Evolutionary conservation across 2,113 vertebrate genomes (phyloP).

Genomic region (Axis porcinus): DNA sequence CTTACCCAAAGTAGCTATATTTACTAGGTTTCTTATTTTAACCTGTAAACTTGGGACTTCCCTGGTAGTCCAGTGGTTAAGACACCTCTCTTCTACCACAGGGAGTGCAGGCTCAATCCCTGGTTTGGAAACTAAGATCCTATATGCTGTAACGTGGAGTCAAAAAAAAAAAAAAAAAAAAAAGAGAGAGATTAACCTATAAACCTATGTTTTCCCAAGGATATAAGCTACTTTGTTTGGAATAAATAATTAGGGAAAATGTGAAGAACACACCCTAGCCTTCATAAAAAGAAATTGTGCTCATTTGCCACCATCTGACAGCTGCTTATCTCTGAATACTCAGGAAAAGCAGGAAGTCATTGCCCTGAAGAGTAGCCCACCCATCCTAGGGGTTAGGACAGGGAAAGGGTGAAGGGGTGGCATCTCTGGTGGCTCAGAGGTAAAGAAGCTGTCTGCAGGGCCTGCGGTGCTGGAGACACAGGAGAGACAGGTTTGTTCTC

Average conservation of each 20-base stretch:
- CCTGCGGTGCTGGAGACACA: neutral
- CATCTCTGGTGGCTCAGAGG: neutral
- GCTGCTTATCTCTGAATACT: neutral
- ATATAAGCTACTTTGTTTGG: neutral
- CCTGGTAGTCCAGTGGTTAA: neutral
- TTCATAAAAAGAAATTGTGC: neutral
- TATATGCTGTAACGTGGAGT: neutral
- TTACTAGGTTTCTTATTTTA: neutral
- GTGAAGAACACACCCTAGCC: neutral
- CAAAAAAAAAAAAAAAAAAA: neutral
- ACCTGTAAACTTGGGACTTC: neutral
- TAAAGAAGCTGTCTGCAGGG: neutral
- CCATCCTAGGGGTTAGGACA: neutral
- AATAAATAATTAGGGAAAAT: neutral
- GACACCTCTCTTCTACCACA: rapidly evolving
- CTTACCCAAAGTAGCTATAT: neutral
- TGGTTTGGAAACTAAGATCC: neutral
- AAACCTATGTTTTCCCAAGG: neutral
- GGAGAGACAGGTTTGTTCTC: neutral
- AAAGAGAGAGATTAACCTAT: neutral
- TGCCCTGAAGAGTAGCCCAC: neutral
- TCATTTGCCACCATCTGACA: neutral
- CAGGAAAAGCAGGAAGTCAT: neutral
- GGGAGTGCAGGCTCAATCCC: neutral
- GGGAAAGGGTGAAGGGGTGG: neutral